A percentile compares a stretch with the other conserved stretches of the same genome.
phyloP scores from a whole-genome alignment of 2,888 invertebrate species.

The Eristalinus sepulchralis region DNA sequence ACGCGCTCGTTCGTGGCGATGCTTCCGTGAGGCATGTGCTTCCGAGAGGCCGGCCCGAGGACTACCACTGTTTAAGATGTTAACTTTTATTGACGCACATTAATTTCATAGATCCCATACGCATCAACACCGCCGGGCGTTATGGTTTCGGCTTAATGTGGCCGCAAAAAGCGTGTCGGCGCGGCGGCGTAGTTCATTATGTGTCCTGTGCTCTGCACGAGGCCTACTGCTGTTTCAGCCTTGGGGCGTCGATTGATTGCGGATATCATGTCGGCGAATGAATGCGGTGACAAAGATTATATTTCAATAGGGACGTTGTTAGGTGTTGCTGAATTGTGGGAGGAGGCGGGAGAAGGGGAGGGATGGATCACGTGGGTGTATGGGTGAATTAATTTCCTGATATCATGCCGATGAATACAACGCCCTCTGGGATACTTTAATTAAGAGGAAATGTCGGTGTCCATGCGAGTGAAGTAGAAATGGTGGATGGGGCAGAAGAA shows the following conservation, averaged over 20 bases:
- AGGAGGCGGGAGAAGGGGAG: too few species aligned
- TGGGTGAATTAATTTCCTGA: background rate
- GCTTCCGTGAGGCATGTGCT: background rate
- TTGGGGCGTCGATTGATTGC: slow-evolving; percentile 26
- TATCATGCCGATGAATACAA: background rate
- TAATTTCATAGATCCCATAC: slow-evolving; percentile 15
- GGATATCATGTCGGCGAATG: slow-evolving; percentile 18
- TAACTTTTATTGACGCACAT: slow-evolving; percentile 31
- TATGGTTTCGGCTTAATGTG: slow-evolving; percentile 6
- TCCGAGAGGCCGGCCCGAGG: background rate
- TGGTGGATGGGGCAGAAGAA: background rate
- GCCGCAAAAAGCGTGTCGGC: slow-evolving; percentile 15
- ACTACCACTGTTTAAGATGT: slow-evolving; percentile 18
- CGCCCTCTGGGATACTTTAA: background rate
- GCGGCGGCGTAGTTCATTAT: background rate
- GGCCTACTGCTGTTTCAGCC: background rate
- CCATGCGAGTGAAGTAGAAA: background rate
- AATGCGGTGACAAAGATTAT: slow-evolving; percentile 18
- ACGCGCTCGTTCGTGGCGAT: background rate
- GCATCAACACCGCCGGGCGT: background rate
- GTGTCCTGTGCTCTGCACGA: background rate
- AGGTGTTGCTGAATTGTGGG: background rate
- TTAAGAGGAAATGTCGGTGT: background rate
- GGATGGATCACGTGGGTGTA: too few species aligned
- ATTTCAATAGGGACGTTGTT: slow-evolving; percentile 14